Evolutionary conservation across 64 coral and sea anemone species (phyloP), one percentile per base, ranked within the genome.

Genomic region (Pocillopora verrucosa): DNA sequence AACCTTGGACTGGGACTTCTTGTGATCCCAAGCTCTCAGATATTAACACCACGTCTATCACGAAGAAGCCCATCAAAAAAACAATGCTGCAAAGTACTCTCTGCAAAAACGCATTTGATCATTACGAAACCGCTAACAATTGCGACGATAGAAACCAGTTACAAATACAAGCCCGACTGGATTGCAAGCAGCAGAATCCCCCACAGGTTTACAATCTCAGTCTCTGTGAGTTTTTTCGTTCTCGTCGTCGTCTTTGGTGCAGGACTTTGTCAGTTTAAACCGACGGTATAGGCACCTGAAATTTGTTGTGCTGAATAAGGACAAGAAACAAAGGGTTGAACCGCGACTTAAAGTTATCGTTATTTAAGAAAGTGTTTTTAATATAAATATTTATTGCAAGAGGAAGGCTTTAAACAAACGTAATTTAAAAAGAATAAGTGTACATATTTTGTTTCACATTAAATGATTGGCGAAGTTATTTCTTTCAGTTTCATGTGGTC

Each of bases 281-380:
- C 36, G 37, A 25, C 68, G 57, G 14, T 57, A 69, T 22, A 22
- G 25, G 64, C 20, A 72, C 19, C 82, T 10, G 16, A 70, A 68
- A 85, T 85, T 85, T 57, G 82, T 30, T 36, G 10, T 72, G 64
- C 82, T 57, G 60, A 45, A 84, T 20, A 84, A 38, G 19, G 41
- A 36, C 16, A 85, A 72, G 20, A 70, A 70, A 72, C 37, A 38
- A 25, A 85, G 20, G 35, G 24, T 85, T 70, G 36, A 19, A 12
- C 22, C 64, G 0, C 67, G 13, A 57, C 13, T 17, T 26, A 45
- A 85, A 65, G 13, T 85, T 19, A 67, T 65, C 12, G 16, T 17
- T 41, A 83, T 83, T 68, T 65, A 61, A 83, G 36, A 77, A 24
- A 70, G n/a, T n/a, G 0, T n/a, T 26, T 10, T 22, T 1, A 70